phyloP scores from a whole-genome alignment of 1,140 invertebrate species.

The Brachionus koreanus region DNA sequence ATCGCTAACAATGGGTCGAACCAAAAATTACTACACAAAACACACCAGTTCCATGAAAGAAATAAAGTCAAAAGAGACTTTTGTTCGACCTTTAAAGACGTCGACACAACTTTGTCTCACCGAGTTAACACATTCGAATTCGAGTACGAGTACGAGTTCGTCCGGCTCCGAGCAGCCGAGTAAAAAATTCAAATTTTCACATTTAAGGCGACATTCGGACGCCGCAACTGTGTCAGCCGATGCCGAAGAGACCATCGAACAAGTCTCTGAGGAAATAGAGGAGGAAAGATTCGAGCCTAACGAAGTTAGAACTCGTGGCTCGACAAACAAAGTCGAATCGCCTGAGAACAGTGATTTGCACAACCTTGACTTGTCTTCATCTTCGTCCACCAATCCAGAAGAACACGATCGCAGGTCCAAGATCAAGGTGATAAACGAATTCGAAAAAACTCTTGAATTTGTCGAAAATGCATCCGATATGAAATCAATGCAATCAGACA shows the following conservation, averaged over 20 bases:
- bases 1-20: not conserved
- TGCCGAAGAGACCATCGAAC: not conserved
- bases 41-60: constrained; percentile 41
- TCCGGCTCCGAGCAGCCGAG: not conserved
- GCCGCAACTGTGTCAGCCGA: not conserved
- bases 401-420: not conserved
- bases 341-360: not conserved
- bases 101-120: not conserved
- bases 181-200: not conserved
- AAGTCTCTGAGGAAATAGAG: not conserved
- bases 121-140: not conserved
- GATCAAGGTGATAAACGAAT: constrained; percentile 11
- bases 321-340: not conserved
- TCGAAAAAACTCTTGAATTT: not conserved
- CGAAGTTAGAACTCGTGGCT: not conserved
- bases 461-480: not conserved
- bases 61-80: not conserved
- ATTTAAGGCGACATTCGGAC: not conserved
- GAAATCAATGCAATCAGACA: not conserved
- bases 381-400: not conserved
- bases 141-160: constrained; percentile 24
- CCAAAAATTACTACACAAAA: not conserved
- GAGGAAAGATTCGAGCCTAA: not conserved
- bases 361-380: not conserved
- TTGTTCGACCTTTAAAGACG: not conserved